Evolutionary conservation across 1,140 invertebrate genomes (phyloP), one percentile per base, ranked within the genome.

Genomic region (Euborellia annulipes): DNA sequence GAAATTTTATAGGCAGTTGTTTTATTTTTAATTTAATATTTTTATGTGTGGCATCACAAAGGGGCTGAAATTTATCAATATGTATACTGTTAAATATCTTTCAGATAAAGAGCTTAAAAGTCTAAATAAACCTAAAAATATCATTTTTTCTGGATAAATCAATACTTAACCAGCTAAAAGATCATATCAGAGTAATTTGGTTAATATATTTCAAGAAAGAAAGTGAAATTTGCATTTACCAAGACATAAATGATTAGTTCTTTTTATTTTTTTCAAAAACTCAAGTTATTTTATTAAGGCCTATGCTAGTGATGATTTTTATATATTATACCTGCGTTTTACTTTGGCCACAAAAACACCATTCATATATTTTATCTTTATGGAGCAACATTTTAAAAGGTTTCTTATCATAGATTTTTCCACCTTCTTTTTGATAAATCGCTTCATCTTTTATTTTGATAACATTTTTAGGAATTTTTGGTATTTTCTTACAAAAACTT

Each of bases 1-100:
- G 64, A 55, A 96, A 96, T 46, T 66, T 67, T 11, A 97, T 67
- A 1, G 93, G 93, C 44, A 74, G 55, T 42, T 68, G 54, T 14
- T 57, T 59, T 13, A 70, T 74, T 66, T 79, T 82, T 0, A 88
- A 62, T 53, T 71, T 77, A 23, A 75, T 62, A 60, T 77, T 78
- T 57, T 74, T 87, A 61, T 97, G 92, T 7, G 82, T 84, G 3
- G 82, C 81, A 70, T 98, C 93, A 66, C 94, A 97, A n/a, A 98
- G 70, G 0, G 92, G 93, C 68, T 96, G 55, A 22, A 66, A 63
- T n/a, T n/a, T n/a, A n/a, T n/a, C n/a, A n/a, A n/a, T n/a, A n/a
- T n/a, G n/a, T n/a, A n/a, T n/a, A n/a, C n/a, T n/a, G n/a, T n/a
- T n/a, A n/a, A n/a, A n/a, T n/a, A n/a, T n/a, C n/a, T n/a, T n/a